Evolutionary conservation across 2,888 invertebrate genomes (phyloP), one percentile per base, ranked within the genome.

Genomic region (Mimumesa dahlbomi): DNA sequence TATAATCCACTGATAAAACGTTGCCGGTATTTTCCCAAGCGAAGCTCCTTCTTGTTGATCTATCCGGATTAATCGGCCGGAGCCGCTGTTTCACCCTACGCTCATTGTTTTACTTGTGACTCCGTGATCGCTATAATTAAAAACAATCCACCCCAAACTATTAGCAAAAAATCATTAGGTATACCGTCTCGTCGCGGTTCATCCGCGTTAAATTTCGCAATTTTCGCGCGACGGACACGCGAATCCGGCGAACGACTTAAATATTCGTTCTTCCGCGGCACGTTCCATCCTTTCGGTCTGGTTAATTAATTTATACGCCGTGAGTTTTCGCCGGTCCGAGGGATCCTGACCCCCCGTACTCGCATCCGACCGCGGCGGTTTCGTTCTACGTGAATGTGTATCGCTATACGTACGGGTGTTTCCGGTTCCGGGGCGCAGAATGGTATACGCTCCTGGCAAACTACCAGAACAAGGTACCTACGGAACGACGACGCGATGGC

Each of bases 381-480:
- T 53, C 49, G 29, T 57, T 59, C 68, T 68, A 68, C 65, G 45
- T 49, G 54, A 54, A 64, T 59, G 59, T 53, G 65, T 56, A 69
- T 46, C 62, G 49, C 6, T 21, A 13, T 11, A 13, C 11, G 48
- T 62, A 54, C 59, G 58, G 73, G 61, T 69, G 71, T 79, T 83
- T 83, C 82, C 84, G 80, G 71, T 81, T 82, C 72, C 77, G 79
- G 79, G 76, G 75, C 73, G 75, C 73, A 81, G 83, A 83, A 84
- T 81, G 72, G 79, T 77, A 73, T 52, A 69, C 77, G 71, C 74
- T 81, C 80, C 82, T 87, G 87, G 87, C 87, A 86, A 77, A 61
- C 63, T 73, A 83, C 85, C 87, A 86, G 79, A 81, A 83, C 81
- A 80, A 79, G 77, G 73, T 56, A 77, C 77, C 78, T 67, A 73